Evolutionary conservation across 2,113 vertebrate genomes (phyloP).

Genomic region (Centropristis striata): DNA sequence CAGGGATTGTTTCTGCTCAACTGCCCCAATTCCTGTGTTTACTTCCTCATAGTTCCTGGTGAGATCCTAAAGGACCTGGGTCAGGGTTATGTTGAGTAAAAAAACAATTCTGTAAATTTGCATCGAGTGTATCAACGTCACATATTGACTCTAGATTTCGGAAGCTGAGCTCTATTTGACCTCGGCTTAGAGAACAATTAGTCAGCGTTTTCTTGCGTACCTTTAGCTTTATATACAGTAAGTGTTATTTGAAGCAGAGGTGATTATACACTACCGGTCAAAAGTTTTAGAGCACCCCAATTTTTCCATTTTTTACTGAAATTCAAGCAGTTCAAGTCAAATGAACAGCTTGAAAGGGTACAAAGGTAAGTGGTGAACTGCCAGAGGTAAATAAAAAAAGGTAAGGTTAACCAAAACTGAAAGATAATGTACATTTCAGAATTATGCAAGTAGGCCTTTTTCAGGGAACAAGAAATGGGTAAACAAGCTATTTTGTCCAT

Average conservation of each 20-base stretch:
- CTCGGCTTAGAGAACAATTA: neutral
- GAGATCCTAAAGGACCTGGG: neutral
- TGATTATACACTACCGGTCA: no score
- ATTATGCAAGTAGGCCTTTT: no score
- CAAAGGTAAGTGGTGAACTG: no score
- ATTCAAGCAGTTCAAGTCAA: no score
- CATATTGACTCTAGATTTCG: slow-evolving; percentile 33
- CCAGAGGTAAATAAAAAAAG: no score
- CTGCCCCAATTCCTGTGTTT: slow-evolving; percentile 3
- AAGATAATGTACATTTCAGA: no score
- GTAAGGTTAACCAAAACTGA: no score
- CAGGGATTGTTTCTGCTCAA: neutral
- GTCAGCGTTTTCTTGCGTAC: neutral
- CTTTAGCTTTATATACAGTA: neutral
- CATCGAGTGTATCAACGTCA: neutral
- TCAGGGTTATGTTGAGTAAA: slow-evolving; percentile 41
- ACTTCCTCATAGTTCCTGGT: slow-evolving; percentile 45
- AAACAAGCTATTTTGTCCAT: no score
- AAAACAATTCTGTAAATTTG: slow-evolving; percentile 8
- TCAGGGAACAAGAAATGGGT: no score
- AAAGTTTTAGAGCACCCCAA: no score
- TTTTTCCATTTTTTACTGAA: no score
- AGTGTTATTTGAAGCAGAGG: neutral
- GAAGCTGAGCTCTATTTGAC: slow-evolving; percentile 19
- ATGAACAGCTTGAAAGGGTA: no score